Evolutionary conservation across 1,140 invertebrate species (phyloP), one percentile per base, ranked within the genome.

Genomic region (Harlomillsia oculata): DNA sequence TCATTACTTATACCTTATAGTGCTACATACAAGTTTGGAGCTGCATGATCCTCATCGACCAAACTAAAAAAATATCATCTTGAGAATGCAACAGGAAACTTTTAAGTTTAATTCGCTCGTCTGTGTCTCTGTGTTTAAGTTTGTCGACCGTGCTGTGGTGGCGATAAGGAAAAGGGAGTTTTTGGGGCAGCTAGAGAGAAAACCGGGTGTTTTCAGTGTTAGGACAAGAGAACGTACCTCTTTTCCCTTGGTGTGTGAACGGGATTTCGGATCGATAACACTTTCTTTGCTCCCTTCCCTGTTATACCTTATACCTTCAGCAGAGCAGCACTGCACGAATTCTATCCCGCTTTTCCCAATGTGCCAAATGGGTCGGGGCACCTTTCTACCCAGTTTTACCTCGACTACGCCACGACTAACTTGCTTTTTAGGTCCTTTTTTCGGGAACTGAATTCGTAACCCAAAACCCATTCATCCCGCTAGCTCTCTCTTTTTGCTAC

Each of bases 201-300:
- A n/a, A n/a, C n/a, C n/a, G n/a, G n/a, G n/a, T n/a, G n/a, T n/a
- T n/a, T n/a, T n/a, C n/a, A n/a, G n/a, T n/a, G n/a, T n/a, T n/a
- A n/a, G 29, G 16, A 48, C 34, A 30, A 48, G 28, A 21, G 45
- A 48, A 30, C 21, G 30, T 8, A 48, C 30, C 28, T 48, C 28
- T 29, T 16, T 16, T 26, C 43, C 14, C 21, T 14, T 14, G 23
- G 43, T 29, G 43, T 45, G 45, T 44, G 16, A 44, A 44, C 45
- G 30, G 29, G 45, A 48, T 48, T 32, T n/a, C 23, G 45, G 45
- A 48, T 48, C 45, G 45, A 48, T 48, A 48, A 32, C 45, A 48
- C 45, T 48, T 48, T 48, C 45, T 48, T 48, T 48, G 45, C 45
- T 48, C 34, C 34, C 32, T 9, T 34, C 45, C 45, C 45, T 48